These are phyloP conservation scores for Melanerpes formicivorus DNA, from an alignment of 2,113 vertebrate species.

Conservation along the genomic window DNA sequence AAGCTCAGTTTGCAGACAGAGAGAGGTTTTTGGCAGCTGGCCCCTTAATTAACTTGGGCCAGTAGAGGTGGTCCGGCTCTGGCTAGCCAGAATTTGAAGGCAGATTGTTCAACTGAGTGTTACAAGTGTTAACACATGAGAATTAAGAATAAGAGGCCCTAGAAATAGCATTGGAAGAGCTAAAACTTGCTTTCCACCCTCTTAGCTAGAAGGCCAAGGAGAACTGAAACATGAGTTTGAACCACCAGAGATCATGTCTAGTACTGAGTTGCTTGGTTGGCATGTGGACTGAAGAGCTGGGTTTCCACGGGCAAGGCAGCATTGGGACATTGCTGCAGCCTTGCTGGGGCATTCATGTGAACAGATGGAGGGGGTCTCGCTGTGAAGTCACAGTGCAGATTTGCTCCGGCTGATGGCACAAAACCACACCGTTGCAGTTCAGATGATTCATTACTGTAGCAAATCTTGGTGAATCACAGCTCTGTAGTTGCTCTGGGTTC, in stretches of 20 bases:
- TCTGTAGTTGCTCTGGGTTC: conserved; percentile 7
- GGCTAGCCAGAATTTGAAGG: background rate
- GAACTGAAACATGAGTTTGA: background rate
- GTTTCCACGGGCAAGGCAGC: background rate
- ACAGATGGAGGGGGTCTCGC: background rate
- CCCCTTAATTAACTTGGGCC: background rate
- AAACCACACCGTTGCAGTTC: conserved; percentile 1
- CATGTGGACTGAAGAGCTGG: background rate
- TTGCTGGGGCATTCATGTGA: background rate
- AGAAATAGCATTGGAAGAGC: background rate
- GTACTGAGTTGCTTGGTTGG: background rate
- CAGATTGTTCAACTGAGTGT: background rate
- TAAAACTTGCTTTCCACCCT: background rate
- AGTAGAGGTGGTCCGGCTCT: background rate
- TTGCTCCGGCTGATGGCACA: background rate
- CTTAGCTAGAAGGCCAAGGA: background rate
- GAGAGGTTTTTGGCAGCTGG: background rate
- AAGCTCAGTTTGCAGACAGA: background rate
- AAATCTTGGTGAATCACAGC: conserved; percentile 12
- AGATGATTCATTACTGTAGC: background rate
- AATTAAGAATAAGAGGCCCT: background rate
- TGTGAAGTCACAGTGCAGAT: background rate
- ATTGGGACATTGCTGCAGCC: background rate
- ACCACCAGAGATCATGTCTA: background rate
- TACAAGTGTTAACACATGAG: background rate